Conservation (phyloP, 2,113 vertebrate species). For the Papio anubis region DNA sequence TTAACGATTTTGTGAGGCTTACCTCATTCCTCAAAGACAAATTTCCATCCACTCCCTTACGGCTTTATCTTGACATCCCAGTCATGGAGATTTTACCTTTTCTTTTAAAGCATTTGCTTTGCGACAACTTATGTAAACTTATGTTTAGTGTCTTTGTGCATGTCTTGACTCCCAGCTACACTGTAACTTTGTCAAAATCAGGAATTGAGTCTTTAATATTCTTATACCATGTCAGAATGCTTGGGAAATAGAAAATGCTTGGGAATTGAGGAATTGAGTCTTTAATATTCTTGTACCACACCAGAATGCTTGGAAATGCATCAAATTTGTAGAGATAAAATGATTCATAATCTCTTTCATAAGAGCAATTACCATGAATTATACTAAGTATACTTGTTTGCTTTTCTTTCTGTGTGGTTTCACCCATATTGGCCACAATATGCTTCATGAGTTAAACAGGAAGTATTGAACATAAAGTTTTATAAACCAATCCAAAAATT, state of each 20-base stretch:
- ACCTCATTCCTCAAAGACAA: background rate
- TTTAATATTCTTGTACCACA: background rate
- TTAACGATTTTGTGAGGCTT: background rate
- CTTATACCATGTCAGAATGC: background rate
- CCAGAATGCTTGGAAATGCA: background rate
- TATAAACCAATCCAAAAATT: background rate
- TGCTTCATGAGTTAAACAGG: background rate
- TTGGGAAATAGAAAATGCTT: no score
- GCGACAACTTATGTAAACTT: background rate
- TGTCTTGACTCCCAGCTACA: background rate
- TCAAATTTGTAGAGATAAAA: background rate
- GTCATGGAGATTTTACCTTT: background rate
- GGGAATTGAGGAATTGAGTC: no score
- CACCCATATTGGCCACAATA: background rate
- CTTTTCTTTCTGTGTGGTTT: background rate
- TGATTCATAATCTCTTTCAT: background rate
- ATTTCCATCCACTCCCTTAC: background rate
- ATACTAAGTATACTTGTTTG: background rate
- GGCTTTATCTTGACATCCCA: background rate
- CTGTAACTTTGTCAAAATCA: background rate
- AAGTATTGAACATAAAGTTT: conserved; percentile 1
- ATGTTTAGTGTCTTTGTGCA: background rate
- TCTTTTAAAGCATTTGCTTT: background rate
- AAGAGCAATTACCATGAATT: background rate
- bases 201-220: background rate